Percentiles rank a stretch among this genome's conserved stretches.
Evolutionary conservation across 1,140 invertebrate species (phyloP).

Genomic region (Pseudomyrmex sp.): DNA sequence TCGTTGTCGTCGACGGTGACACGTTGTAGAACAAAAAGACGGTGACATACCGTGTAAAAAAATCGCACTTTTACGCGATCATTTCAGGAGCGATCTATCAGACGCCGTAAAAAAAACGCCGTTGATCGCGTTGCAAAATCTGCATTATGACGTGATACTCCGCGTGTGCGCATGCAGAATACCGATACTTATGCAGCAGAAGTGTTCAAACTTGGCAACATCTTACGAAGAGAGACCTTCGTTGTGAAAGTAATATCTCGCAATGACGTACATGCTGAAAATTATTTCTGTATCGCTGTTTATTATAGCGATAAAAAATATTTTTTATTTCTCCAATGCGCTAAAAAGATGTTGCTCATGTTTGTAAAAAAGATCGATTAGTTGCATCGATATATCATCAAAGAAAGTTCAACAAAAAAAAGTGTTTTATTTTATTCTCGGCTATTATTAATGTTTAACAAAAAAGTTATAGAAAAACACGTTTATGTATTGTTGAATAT

Average conservation of each 20-base stretch:
- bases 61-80: neutral
- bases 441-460: neutral
- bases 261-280: neutral
- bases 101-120: neutral
- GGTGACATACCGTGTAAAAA: too few relatives aligned
- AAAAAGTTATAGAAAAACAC: neutral
- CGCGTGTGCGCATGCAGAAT: neutral
- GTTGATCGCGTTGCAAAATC: neutral
- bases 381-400: neutral
- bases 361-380: slow-evolving; percentile 1
- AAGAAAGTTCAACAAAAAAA: slow-evolving; percentile 1
- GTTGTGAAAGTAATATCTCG: slow-evolving; percentile 17
- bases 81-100: neutral
- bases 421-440: neutral
- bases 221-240: neutral
- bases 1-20: neutral
- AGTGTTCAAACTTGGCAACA: neutral
- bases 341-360: neutral
- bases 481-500: too few relatives aligned
- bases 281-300: slow-evolving; percentile 7
- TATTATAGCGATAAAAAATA: slow-evolving; percentile 6
- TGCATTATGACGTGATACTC: neutral
- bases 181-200: neutral
- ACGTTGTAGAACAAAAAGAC: too few relatives aligned
- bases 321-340: neutral